A percentile compares a stretch with the other conserved stretches of the same genome.
Evolutionary conservation across 2,113 vertebrate species (phyloP).

Genomic region (Todiramphus chloris): DNA sequence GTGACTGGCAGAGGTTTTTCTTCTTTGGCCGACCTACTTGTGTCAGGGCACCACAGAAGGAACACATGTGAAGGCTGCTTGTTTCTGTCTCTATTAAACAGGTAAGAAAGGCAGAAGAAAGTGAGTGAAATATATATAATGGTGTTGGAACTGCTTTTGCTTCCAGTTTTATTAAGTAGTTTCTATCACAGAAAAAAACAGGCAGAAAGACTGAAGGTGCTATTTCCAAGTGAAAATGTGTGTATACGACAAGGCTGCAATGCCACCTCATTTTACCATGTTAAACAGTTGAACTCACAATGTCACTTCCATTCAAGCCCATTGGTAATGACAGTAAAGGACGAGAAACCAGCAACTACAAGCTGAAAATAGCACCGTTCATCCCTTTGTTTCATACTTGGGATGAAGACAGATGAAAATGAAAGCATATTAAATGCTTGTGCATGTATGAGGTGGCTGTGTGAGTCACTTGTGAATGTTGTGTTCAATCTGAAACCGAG

Average conservation of each 20-base stretch:
- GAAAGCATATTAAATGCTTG: not conserved
- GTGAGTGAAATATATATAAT: not conserved
- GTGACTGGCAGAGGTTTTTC: not conserved
- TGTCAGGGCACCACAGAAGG: not conserved
- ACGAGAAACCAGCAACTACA: not conserved
- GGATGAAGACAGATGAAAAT: not conserved
- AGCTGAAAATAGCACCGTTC: not conserved
- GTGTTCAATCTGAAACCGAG: not conserved
- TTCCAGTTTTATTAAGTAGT: not conserved
- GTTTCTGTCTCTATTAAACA: not conserved
- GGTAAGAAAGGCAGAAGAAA: not conserved
- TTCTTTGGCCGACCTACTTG: not conserved
- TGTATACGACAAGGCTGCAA: not conserved
- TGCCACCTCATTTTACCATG: not conserved
- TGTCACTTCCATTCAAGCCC: not conserved
- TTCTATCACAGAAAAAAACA: not conserved
- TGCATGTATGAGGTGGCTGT: not conserved
- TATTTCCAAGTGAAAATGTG: not conserved
- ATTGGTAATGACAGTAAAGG: not conserved
- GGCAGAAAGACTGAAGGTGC: not conserved
- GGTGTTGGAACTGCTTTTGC: not conserved
- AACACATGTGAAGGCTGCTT: not conserved
- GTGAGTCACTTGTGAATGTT: not conserved
- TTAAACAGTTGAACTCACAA: not conserved
- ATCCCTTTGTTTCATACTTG: not conserved